Evolutionary conservation across 30 jellyfish, hydroid and myxozoan species (phyloP).

Genomic region (Turritopsis dohrnii): DNA sequence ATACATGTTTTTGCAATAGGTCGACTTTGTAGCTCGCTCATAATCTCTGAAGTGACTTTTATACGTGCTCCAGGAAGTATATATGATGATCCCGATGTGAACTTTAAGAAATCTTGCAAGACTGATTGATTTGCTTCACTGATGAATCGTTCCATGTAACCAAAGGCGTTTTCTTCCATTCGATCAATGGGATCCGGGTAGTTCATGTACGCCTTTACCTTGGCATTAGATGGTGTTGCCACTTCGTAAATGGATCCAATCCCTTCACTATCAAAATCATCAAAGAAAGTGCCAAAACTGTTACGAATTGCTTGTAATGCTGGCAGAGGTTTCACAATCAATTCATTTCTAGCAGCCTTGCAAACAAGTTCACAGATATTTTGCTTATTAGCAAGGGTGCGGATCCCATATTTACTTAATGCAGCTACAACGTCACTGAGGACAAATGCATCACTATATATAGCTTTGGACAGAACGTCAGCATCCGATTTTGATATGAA

Average conservation of each 20-base stretch:
- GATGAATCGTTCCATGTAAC: not conserved
- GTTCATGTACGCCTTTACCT: not conserved
- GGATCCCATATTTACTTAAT: not conserved
- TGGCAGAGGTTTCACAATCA: constrained; percentile 2
- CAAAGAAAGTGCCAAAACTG: not conserved
- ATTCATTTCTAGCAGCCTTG: not conserved
- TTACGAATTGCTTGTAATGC: not conserved
- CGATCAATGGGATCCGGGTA: constrained; percentile 1
- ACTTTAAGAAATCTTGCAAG: not conserved
- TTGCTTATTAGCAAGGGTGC: not conserved
- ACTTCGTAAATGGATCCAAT: not conserved
- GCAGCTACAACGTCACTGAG: not conserved
- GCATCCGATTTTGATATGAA: constrained; percentile 2
- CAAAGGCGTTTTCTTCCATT: constrained; percentile 2
- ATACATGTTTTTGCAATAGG: not conserved
- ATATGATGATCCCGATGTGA: not conserved
- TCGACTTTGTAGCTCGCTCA: not conserved
- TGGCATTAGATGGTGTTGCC: constrained; percentile 4
- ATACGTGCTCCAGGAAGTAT: not conserved
- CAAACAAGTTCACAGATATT: not conserved
- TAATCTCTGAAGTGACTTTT: not conserved
- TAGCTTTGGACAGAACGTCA: not conserved
- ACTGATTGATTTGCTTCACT: constrained; percentile 7
- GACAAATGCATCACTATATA: not conserved
- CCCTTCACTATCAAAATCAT: constrained; percentile 4